Conservation (phyloP, 2,797 vertebrate species). For the Pempheris klunzingeri region DNA sequence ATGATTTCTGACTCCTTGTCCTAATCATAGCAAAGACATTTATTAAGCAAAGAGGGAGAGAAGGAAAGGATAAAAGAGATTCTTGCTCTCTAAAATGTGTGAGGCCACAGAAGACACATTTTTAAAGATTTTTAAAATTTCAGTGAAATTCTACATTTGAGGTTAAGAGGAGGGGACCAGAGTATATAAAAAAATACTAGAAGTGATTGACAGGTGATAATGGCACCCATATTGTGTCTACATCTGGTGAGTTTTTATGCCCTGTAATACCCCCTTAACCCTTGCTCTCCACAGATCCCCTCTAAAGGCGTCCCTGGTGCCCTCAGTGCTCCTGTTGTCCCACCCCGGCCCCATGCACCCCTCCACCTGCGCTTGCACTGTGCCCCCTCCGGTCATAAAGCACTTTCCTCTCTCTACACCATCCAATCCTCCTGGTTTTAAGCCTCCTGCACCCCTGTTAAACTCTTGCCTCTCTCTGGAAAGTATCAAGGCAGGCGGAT, state of each 20-base stretch:
- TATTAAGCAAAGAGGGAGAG: background rate
- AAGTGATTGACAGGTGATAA: constrained; percentile 89
- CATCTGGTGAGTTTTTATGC: constrained; percentile 86
- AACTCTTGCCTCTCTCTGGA: constrained; percentile 69
- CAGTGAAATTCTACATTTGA: constrained; percentile 16
- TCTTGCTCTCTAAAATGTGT: constrained; percentile 1
- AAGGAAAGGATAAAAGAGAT: background rate
- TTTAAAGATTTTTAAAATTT: background rate
- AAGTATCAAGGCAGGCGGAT: constrained; percentile 65
- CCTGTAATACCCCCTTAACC: constrained; percentile 76
- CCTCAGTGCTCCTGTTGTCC: constrained; percentile 58
- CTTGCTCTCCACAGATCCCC: constrained; percentile 62
- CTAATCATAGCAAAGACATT: background rate
- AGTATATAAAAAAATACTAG: constrained; percentile 25
- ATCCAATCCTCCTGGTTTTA: constrained; percentile 54
- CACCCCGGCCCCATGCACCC: constrained; percentile 65
- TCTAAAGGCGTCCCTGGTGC: constrained; percentile 69
- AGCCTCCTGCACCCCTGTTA: constrained; percentile 54
- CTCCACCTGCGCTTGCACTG: constrained; percentile 66
- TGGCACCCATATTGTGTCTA: constrained; percentile 81
- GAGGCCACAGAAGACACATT: background rate
- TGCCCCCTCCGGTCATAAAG: constrained; percentile 70
- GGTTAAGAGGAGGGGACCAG: constrained; percentile 20
- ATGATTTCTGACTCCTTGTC: background rate
- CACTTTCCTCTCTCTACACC: constrained; percentile 41